These are phyloP conservation scores for Mythimna loreyi DNA, from an alignment of 2,888 invertebrate species.

Conservation along the genomic window DNA sequence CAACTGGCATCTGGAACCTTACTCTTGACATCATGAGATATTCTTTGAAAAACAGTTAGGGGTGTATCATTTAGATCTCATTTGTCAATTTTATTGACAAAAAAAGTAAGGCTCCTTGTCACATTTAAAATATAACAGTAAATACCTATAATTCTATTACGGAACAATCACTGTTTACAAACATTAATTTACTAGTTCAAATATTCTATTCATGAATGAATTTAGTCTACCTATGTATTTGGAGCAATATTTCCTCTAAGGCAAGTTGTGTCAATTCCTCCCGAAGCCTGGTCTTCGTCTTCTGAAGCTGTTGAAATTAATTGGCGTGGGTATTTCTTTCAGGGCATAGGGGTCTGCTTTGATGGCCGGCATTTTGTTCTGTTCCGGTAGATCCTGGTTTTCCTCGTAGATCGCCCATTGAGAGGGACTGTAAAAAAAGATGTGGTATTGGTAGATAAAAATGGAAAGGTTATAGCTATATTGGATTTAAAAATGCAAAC, in stretches of 20 bases:
- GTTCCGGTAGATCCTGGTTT: slow-evolving; percentile 78
- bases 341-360: slow-evolving; percentile 84
- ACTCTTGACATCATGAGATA: background rate
- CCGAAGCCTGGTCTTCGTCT: slow-evolving; percentile 73
- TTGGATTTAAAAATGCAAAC: too few species aligned
- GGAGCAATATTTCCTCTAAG: slow-evolving; percentile 37
- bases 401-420: slow-evolving; percentile 88
- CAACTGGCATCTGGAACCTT: background rate
- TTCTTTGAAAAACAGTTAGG: background rate
- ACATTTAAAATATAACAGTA: background rate
- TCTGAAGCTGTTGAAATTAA: slow-evolving; percentile 74
- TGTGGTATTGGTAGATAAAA: background rate
- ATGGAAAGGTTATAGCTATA: too few species aligned
- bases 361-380: slow-evolving; percentile 80
- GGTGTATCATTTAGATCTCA: too few species aligned
- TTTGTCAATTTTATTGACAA: background rate
- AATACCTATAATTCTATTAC: slow-evolving; percentile 12
- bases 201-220: slow-evolving; percentile 6
- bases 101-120: background rate
- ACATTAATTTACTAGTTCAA: slow-evolving; percentile 6
- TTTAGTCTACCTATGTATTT: slow-evolving; percentile 40
- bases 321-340: slow-evolving; percentile 85
- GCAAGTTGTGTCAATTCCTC: slow-evolving; percentile 35
- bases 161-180: background rate
- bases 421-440: slow-evolving; percentile 77